Conservation (phyloP, 2,888 invertebrate species). For the Cryptosula pallasiana region DNA sequence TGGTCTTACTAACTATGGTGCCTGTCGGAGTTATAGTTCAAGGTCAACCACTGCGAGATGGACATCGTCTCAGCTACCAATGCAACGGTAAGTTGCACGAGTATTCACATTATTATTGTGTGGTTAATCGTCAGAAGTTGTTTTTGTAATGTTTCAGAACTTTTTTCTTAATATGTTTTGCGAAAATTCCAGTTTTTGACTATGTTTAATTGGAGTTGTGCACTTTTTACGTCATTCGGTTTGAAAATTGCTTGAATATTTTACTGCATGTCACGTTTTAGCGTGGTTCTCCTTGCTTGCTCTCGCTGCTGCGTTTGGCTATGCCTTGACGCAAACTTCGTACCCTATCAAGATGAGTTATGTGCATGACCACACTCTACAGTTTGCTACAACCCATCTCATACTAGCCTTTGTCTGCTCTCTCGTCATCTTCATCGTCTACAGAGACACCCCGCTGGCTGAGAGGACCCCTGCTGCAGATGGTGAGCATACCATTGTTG, state of each 20-base stretch:
- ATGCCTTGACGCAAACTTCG: background rate
- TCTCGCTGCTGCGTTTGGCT: background rate
- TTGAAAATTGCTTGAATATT: background rate
- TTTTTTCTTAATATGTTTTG: no score
- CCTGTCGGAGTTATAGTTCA: conserved; percentile 43
- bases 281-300: background rate
- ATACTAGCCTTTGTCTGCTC: background rate
- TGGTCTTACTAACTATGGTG: conserved; percentile 42
- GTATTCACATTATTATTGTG: no score
- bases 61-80: conserved; percentile 42
- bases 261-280: background rate
- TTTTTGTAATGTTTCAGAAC: no score
- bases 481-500: no score
- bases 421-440: background rate
- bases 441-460: background rate
- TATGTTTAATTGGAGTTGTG: no score
- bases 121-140: no score
- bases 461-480: background rate
- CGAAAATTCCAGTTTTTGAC: no score
- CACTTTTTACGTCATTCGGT: no score
- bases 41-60: conserved; percentile 42
- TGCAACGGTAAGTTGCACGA: conserved; percentile 53
- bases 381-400: background rate
- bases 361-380: background rate
- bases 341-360: background rate